A percentile compares a stretch with the other conserved stretches of the same genome.
Conservation (phyloP, 2,113 vertebrate genomes). For the Dasypus novemcinctus region DNA sequence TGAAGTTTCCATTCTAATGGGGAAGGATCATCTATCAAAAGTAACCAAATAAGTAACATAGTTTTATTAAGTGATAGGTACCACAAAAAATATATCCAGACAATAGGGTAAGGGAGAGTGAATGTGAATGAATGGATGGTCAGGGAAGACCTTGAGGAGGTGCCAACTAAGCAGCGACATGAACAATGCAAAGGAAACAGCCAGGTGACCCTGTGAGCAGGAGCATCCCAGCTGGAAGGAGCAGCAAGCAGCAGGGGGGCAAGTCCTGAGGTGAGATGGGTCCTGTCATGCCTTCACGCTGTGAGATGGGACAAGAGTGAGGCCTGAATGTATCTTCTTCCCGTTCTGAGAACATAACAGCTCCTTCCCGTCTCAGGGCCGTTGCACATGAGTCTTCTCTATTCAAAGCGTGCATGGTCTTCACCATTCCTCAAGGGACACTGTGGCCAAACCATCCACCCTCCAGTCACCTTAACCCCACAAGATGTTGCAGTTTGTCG, state of each 20-base stretch:
- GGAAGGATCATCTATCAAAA: not conserved
- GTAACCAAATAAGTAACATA: not conserved
- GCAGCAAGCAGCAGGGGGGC: not conserved
- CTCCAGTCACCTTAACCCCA: not conserved
- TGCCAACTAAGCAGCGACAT: not conserved
- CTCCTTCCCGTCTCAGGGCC: not conserved
- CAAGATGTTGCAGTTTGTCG: not conserved
- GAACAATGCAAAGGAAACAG: not conserved
- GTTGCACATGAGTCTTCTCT: not conserved
- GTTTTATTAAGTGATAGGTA: not conserved
- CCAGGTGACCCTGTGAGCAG: not conserved
- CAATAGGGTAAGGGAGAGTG: not conserved
- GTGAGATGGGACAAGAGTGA: not conserved
- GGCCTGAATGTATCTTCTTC: not conserved
- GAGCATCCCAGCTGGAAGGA: not conserved
- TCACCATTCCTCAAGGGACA: not conserved
- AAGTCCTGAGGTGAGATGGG: not conserved
- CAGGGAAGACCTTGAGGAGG: not conserved
- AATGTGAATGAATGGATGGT: not conserved
- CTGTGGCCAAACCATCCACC: not conserved
- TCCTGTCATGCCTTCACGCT: not conserved
- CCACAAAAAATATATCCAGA: not conserved
- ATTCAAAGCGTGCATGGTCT: not conserved
- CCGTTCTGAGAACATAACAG: not conserved
- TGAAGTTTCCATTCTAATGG: not conserved